These are phyloP conservation scores for Scophthalmus maximus DNA, from an alignment of 2,113 vertebrate species.

Conservation along the genomic window DNA sequence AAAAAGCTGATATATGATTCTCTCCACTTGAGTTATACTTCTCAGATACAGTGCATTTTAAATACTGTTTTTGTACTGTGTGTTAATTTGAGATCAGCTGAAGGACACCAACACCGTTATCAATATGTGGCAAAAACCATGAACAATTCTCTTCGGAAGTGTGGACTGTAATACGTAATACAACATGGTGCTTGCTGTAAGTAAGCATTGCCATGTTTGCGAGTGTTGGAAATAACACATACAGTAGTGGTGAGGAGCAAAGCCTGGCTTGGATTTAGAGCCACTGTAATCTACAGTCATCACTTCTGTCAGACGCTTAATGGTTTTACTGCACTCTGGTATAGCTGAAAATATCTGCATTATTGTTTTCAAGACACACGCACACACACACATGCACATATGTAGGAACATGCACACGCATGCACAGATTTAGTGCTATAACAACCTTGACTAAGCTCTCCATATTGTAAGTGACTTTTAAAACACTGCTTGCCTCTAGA, in stretches of 20 bases:
- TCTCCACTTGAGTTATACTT: too few species aligned
- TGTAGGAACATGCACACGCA: conserved; percentile 45
- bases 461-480: conserved; percentile 69
- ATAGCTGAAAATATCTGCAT: conserved; percentile 60
- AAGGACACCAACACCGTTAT: conserved; percentile 8
- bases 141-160: background rate
- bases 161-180: conserved; percentile 18
- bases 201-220: background rate
- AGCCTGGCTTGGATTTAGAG: conserved; percentile 55
- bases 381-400: conserved; percentile 34
- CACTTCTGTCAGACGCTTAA: conserved; percentile 69
- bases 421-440: conserved; percentile 50
- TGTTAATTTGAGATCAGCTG: conserved; percentile 4
- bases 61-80: too few species aligned
- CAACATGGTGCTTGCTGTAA: conserved; percentile 9
- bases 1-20: too few species aligned
- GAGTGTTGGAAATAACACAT: conserved; percentile 29
- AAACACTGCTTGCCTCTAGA: conserved; percentile 49
- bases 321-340: conserved; percentile 66
- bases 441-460: conserved; percentile 75
- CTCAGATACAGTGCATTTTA: too few species aligned
- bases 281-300: conserved; percentile 68
- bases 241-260: conserved; percentile 32
- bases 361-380: conserved; percentile 56
- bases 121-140: background rate